phyloP scores from a whole-genome alignment of 2,113 vertebrate species.

The Epinephelus moara region DNA sequence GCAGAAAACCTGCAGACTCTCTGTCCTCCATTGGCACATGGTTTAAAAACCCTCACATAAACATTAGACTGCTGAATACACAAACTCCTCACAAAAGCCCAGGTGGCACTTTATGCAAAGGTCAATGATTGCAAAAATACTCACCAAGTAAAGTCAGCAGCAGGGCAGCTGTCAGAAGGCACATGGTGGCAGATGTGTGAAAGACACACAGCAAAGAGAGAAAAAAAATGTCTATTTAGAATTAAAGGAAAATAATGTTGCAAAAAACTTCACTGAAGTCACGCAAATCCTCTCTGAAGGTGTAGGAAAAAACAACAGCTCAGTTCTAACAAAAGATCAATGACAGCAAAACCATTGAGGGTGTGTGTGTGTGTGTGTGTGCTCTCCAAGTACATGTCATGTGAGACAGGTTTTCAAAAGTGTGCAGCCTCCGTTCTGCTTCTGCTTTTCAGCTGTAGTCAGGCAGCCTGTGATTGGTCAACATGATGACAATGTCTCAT shows the following conservation, averaged over 20 bases:
- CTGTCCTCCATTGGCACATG: background rate
- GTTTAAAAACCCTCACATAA: background rate
- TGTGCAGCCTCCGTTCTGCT: constrained; percentile 34
- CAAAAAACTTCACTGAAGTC: constrained; percentile 3
- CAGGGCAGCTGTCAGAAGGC: constrained; percentile 57
- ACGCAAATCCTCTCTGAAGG: background rate
- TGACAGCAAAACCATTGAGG: background rate
- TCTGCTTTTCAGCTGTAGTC: constrained; percentile 30
- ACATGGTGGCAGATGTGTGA: constrained; percentile 75
- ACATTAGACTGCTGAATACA: background rate
- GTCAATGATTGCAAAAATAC: constrained; percentile 50
- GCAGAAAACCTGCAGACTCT: background rate
- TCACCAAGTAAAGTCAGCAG: constrained; percentile 78
- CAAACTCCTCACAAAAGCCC: background rate
- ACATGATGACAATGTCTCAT: background rate
- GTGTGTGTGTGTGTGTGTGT: constrained; percentile 26
- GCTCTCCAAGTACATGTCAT: constrained; percentile 9
- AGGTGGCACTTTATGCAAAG: background rate
- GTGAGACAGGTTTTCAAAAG: constrained; percentile 37
- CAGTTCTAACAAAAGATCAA: background rate
- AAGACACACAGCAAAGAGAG: constrained; percentile 1
- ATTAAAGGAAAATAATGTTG: background rate
- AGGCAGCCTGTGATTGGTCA: constrained; percentile 69
- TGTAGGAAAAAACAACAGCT: background rate
- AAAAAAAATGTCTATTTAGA: background rate